Evolutionary conservation across 1,140 invertebrate species (phyloP), one percentile per base, ranked within the genome.

Genomic region (Philopotamus ludificatus): DNA sequence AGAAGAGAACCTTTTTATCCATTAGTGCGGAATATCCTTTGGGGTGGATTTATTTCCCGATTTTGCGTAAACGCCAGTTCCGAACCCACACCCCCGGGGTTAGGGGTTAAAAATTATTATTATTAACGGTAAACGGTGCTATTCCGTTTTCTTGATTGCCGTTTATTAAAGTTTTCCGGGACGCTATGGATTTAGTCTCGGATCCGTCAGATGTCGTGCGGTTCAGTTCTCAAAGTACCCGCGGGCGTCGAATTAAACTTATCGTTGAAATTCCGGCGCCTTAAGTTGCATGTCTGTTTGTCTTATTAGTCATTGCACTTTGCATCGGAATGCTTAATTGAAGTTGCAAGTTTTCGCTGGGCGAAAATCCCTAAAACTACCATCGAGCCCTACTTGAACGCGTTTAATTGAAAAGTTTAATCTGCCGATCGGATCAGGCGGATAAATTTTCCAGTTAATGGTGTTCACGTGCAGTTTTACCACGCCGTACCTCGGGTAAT

Each of bases 281-380:
- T 10, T n/a, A 25, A 54, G 21, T 54, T 54, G 51, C 51, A 28
- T 28, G 51, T 25, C 21, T 54, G 51, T 54, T 54, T 54, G 51
- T 54, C 51, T 54, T 54, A 54, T 54, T 54, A 54, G 51, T 54
- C 51, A 54, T 54, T 54, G 51, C 51, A 15, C 51, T 54, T 54
- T 21, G 51, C 23, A 21, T 54, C 20, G 25, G 51, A 54, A 54
- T 54, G 51, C 51, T 54, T 49, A 21, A 49, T 49, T 49, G 47
- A 49, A 21, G 47, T 21, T 49, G 10, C 15, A 49, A 49, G 15
- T 49, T 49, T 15, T 21, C 47, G 22, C 16, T 34, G 4, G 28
- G 4, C 12, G 28, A 34, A 34, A 34, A 34, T n/a, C n/a, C n/a
- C n/a, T n/a, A n/a, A n/a, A n/a, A n/a, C n/a, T n/a, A n/a, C n/a